These are phyloP conservation scores for Menidia menidia DNA, from an alignment of 2,797 vertebrate genomes.

Conservation along the genomic window DNA sequence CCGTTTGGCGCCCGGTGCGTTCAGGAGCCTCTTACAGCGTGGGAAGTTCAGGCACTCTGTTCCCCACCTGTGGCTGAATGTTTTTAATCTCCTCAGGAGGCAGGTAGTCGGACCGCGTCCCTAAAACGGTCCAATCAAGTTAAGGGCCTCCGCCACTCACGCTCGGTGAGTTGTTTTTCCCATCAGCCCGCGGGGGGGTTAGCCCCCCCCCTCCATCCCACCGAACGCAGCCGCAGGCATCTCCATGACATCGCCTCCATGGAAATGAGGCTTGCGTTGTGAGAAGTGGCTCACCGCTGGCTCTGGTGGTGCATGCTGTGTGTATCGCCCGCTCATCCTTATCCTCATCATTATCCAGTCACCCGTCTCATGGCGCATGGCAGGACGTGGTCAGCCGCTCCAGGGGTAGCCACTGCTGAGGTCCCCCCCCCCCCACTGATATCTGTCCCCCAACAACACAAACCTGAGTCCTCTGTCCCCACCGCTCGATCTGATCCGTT, in stretches of 20 bases:
- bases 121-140: conserved; percentile 85
- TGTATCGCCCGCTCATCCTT: conserved; percentile 41
- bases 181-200: conserved; percentile 65
- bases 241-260: conserved; percentile 61
- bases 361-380: conserved; percentile 50
- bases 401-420: conserved; percentile 40
- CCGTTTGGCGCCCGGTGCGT: too few species aligned
- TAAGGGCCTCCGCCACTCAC: conserved; percentile 82
- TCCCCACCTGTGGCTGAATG: conserved; percentile 65
- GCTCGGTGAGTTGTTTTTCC: conserved; percentile 77
- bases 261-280: conserved; percentile 29
- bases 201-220: conserved; percentile 49
- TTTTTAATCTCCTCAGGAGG: conserved; percentile 79
- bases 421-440: conserved; percentile 23
- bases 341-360: conserved; percentile 38
- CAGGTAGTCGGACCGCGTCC: conserved; percentile 81
- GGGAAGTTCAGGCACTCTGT: conserved; percentile 21
- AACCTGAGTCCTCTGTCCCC: too few species aligned
- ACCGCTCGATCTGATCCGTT: neutral
- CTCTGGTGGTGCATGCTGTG: conserved; percentile 58
- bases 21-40: too few species aligned
- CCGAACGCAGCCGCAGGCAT: conserved; percentile 55
- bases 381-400: conserved; percentile 27
- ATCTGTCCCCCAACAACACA: neutral
- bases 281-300: conserved; percentile 32